Conservation (phyloP, 2,113 vertebrate species). For the Albula glossodonta region DNA sequence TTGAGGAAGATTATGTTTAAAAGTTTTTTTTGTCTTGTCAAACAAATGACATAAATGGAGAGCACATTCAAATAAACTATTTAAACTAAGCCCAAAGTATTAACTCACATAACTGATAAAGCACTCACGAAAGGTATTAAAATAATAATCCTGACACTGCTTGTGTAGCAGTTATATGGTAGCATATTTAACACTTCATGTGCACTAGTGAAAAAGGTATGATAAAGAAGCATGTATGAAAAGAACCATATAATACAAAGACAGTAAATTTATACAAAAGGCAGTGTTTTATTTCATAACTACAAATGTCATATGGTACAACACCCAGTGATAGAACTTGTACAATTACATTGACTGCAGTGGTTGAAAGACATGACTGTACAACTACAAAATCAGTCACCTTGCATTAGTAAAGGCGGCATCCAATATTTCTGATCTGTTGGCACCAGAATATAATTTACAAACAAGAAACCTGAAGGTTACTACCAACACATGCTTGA, state of each 20-base stretch:
- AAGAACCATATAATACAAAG: neutral
- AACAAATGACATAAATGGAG: too few species aligned
- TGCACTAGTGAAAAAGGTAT: neutral
- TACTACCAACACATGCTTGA: constrained; percentile 68
- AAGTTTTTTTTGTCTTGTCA: too few species aligned
- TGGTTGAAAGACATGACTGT: constrained; percentile 73
- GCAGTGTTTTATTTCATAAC: constrained; percentile 85
- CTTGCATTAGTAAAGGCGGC: constrained; percentile 63
- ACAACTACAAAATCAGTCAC: constrained; percentile 64
- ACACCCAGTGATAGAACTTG: constrained; percentile 77
- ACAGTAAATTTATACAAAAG: constrained; percentile 61
- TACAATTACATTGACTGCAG: constrained; percentile 76
- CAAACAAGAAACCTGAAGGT: constrained; percentile 67
- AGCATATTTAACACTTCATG: neutral
- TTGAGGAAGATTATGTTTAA: too few species aligned
- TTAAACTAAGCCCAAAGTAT: too few species aligned
- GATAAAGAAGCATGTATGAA: neutral
- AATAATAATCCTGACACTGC: too few species aligned
- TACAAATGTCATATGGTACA: constrained; percentile 78
- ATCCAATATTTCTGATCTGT: constrained; percentile 54
- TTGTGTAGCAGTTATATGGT: neutral
- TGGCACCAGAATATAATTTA: constrained; percentile 67
- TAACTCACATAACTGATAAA: too few species aligned
- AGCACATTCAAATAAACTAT: too few species aligned
- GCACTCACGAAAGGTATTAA: too few species aligned